Base-by-base conservation (phyloP, 2,888 invertebrate genomes). In the Deilephila elpenor region DNA sequence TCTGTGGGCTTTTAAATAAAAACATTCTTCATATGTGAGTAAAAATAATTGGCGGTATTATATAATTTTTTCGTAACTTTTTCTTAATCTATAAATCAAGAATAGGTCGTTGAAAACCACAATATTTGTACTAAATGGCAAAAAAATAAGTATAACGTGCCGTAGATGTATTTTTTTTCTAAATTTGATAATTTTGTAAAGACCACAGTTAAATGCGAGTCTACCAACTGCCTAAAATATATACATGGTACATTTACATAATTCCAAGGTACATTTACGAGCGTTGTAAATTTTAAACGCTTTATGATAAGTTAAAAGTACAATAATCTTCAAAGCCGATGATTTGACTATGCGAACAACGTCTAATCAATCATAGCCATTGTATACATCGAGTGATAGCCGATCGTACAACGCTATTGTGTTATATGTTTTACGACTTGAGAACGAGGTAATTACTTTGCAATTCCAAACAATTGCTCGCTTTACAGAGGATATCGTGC, bases 251-350 rank as follows among this genome's bases (percentile, higher is more conserved):
- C n/a, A n/a, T n/a, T n/a, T n/a, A n/a, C n/a, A n/a, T n/a, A n/a
- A n/a, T n/a, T n/a, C n/a, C n/a, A n/a, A n/a, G n/a, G n/a, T 44
- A 44, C n/a, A 44, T 44, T 44, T 20, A 64, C 64, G 1, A 64
- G 5, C 3, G 44, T 44, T 64, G 20, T 64, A 44, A 64, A 64
- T 11, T 64, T 64, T 64, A 44, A 64, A 20, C 44, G n/a, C 20
- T 64, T 64, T 64, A 64, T 64, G 37, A 64, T 64, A 64, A 60
- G 34, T 64, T 64, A 64, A 64, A 64, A 64, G 64, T 64, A 64
- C 20, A 64, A 62, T 62, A 62, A 62, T 64, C 64, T 64, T 64
- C 64, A 64, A 64, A 64, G 64, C 37, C n/a, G 44, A 64, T 64
- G 64, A 44, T 64, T 64, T 44, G 37, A 64, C 20, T 64, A 20